Evolutionary conservation across 2,113 vertebrate genomes (phyloP).

Genomic region (Tricholaema leucomelas): DNA sequence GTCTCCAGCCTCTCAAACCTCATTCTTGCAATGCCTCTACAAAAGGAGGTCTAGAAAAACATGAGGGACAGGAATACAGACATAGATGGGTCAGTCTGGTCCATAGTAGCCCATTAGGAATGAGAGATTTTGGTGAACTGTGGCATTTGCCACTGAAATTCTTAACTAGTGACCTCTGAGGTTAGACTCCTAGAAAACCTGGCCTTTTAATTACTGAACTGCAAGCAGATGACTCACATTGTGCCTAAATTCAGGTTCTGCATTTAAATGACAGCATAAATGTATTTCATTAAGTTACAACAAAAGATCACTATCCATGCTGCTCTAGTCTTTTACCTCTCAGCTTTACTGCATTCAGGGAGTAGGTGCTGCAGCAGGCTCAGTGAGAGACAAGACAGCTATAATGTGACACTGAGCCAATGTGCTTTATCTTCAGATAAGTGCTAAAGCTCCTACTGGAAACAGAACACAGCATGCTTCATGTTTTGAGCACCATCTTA

Average conservation of each 20-base stretch:
- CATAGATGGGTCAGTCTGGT: not conserved
- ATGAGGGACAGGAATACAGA: not conserved
- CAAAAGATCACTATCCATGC: not conserved
- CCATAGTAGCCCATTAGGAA: not conserved
- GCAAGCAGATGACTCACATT: not conserved
- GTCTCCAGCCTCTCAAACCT: not conserved
- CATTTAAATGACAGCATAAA: not conserved
- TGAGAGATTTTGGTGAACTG: not conserved
- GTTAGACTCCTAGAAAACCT: not conserved
- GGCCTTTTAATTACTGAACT: not conserved
- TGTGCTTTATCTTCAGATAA: not conserved
- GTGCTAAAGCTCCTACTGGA: not conserved
- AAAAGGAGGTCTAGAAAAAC: not conserved
- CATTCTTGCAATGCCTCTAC: not conserved
- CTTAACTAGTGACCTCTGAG: not conserved
- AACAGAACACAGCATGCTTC: not conserved
- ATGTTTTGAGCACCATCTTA: not conserved
- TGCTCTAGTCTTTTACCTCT: not conserved
- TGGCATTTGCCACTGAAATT: not conserved
- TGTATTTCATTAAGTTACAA: not conserved
- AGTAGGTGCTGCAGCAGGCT: not conserved
- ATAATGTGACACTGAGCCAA: rapidly evolving
- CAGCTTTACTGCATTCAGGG: not conserved
- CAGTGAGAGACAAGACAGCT: not conserved
- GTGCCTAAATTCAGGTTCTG: not conserved